Evolutionary conservation across 2,113 vertebrate genomes (phyloP).

Genomic region (Charina bottae): DNA sequence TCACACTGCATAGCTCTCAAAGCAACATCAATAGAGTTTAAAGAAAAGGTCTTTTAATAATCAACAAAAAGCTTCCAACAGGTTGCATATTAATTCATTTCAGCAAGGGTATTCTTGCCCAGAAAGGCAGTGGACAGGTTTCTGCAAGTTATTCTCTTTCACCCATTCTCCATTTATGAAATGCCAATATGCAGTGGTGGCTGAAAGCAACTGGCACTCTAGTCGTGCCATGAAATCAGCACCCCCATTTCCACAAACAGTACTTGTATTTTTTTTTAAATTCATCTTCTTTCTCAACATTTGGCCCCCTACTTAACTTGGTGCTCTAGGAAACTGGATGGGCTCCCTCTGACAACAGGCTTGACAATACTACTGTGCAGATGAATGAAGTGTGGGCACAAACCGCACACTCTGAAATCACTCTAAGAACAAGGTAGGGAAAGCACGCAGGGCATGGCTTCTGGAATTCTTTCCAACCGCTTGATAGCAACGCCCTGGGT

Average conservation of each 20-base stretch:
- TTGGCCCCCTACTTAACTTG: background rate
- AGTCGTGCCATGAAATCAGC: background rate
- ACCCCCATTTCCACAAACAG: background rate
- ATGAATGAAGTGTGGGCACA: background rate
- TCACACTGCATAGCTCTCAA: background rate
- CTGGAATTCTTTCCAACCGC: background rate
- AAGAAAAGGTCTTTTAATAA: constrained; percentile 26
- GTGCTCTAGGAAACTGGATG: background rate
- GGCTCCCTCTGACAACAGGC: background rate
- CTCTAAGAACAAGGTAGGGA: background rate
- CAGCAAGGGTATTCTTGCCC: background rate
- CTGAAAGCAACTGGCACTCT: background rate
- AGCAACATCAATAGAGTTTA: constrained; percentile 50
- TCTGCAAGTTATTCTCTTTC: background rate
- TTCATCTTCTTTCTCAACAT: background rate
- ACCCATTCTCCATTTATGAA: background rate
- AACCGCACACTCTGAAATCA: background rate
- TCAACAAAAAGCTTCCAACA: background rate
- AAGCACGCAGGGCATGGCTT: background rate
- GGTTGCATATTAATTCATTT: background rate
- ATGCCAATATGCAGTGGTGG: background rate
- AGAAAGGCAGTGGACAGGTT: background rate
- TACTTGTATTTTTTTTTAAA: background rate
- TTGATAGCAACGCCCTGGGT: background rate
- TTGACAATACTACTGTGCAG: background rate